Evolutionary conservation across 2,888 invertebrate species (phyloP).

Genomic region (Julus scanicus): DNA sequence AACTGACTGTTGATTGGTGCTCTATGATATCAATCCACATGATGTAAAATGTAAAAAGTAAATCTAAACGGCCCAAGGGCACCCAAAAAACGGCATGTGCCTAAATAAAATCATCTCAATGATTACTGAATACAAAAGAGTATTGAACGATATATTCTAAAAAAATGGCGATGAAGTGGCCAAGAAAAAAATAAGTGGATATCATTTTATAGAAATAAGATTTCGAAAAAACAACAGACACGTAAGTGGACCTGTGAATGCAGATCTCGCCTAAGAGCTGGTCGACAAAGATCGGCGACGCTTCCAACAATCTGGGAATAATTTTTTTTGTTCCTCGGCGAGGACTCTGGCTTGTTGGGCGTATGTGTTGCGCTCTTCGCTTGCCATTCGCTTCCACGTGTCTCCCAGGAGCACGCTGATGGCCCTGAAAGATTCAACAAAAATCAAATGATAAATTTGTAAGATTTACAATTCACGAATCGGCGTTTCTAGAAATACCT

Average conservation of each 20-base stretch:
- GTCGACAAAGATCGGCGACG: constrained; percentile 64
- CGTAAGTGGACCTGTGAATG: neutral
- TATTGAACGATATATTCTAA: neutral
- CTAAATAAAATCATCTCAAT: constrained; percentile 17
- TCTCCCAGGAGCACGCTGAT: constrained; percentile 69
- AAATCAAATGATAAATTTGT: neutral
- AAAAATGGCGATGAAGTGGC: neutral
- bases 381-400: constrained; percentile 67
- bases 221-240: neutral
- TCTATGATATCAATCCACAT: neutral
- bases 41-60: neutral
- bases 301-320: constrained; percentile 70
- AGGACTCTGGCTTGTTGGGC: constrained; percentile 66
- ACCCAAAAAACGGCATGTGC: neutral
- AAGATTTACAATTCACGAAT: neutral
- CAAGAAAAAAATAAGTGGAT: neutral
- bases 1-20: neutral
- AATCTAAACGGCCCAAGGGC: neutral
- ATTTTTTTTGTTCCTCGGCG: constrained; percentile 68
- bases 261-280: constrained; percentile 41
- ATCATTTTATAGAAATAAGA: constrained; percentile 25
- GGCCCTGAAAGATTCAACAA: constrained; percentile 64
- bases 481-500: constrained; percentile 63
- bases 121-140: neutral
- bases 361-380: constrained; percentile 65